A percentile compares a stretch with the other conserved stretches of the same genome.
phyloP scores from a whole-genome alignment of 2,888 invertebrate genomes.

The Leptarthrus brevirostris region DNA sequence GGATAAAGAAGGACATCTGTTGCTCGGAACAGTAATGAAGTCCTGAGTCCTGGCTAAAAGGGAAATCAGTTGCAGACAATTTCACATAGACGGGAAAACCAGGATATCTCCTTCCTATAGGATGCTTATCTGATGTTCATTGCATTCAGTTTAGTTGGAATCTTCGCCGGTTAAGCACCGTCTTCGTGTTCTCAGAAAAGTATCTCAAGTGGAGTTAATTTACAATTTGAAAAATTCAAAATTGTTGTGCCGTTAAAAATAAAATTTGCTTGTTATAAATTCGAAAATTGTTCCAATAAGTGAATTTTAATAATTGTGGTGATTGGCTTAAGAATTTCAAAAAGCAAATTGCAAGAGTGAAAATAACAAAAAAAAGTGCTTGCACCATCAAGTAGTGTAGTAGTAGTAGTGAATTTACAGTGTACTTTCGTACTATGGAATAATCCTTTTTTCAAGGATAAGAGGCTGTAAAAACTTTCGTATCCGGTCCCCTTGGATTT shows the following conservation, averaged over 20 bases:
- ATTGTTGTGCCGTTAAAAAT: not conserved
- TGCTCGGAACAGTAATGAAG: not conserved
- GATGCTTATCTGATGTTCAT: constrained; percentile 26
- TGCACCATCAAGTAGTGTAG: no score
- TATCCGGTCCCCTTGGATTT: constrained; percentile 16
- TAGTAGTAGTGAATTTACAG: constrained; percentile 12
- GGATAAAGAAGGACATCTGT: not conserved
- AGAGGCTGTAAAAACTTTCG: not conserved
- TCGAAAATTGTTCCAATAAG: no score
- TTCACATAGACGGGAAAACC: not conserved
- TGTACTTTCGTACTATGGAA: constrained; percentile 21
- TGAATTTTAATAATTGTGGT: no score
- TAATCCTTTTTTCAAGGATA: constrained; percentile 6
- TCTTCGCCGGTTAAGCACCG: constrained; percentile 51
- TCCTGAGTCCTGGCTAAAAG: not conserved
- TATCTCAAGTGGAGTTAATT: not conserved
- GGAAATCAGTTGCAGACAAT: not conserved
- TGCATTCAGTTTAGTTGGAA: constrained; percentile 50
- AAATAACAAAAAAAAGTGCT: not conserved
- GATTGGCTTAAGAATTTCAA: no score
- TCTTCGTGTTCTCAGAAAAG: constrained; percentile 8
- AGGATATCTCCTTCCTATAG: constrained; percentile 15
- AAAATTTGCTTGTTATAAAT: not conserved
- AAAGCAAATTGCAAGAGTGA: not conserved
- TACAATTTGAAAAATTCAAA: not conserved